Base-by-base conservation (phyloP, 2,888 invertebrate genomes). In the Meloe dianella region DNA sequence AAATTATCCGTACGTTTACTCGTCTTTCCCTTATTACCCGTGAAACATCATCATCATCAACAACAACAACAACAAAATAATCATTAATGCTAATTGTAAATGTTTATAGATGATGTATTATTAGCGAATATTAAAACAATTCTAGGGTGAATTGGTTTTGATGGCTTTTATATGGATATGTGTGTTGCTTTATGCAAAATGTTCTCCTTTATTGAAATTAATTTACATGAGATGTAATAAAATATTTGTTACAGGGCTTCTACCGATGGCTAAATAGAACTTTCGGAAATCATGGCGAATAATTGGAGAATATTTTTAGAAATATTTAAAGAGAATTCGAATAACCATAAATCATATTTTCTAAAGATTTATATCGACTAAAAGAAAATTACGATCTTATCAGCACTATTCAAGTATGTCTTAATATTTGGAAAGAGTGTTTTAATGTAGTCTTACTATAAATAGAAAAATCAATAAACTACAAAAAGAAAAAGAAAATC, bases 1-100 rank as follows among this genome's bases (percentile, higher is more conserved):
- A 66, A 68, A 67, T 24, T 32, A 54, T 32, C 41, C 22, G 17
- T 32, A 51, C 12, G 63, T 61, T 61, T 63, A 27, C 54, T 24
- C 22, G 10, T 54, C 54, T 54, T 54, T n/a, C n/a, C 24, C 54
- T 54, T 54, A 27, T 54, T 54, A 54, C 9, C 27, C 27, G 27
- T 54, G n/a, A 12, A 54, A 54, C 54, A 54, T 27, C 54, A 54
- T 54, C 54, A 54, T 54, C 54, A 54, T 54, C 14, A 54, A 14
- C 54, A 54, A 27, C 14, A 54, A 17, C 1, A 17, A 20, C 41
- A 7, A 41, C n/a, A 41, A n/a, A n/a, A n/a, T 5, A 17, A 17
- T 7, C 20, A 20, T 47, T 20, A 47, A 38, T n/a, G 51, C 24
- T 54, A 2, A 27, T 51, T 51, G 20, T 51, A 51, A 51, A 22